These are phyloP conservation scores for Trichosurus vulpecula DNA, from an alignment of 2,797 vertebrate genomes.

Conservation along the genomic window DNA sequence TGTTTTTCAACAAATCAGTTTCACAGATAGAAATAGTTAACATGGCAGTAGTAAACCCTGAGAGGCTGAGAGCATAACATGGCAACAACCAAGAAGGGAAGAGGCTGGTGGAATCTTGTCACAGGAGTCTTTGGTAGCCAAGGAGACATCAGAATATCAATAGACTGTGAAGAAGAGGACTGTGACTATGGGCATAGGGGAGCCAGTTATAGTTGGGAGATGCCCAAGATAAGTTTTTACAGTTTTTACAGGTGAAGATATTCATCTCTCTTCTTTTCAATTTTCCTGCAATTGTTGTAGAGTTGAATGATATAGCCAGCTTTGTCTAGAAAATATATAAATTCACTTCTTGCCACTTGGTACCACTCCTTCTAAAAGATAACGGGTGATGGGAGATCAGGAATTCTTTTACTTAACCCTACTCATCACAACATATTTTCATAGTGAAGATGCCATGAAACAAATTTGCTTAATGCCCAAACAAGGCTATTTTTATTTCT, in stretches of 20 bases:
- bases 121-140: neutral
- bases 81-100: neutral
- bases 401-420: neutral
- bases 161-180: neutral
- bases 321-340: too few relatives aligned
- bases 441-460: neutral
- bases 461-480: neutral
- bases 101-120: neutral
- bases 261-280: too few relatives aligned
- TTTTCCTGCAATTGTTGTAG: too few relatives aligned
- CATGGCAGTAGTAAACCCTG: neutral
- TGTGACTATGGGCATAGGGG: neutral
- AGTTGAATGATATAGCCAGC: too few relatives aligned
- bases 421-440: neutral
- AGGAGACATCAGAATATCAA: neutral
- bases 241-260: neutral
- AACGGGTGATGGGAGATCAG: too few relatives aligned
- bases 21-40: neutral
- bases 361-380: too few relatives aligned
- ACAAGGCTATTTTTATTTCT: neutral
- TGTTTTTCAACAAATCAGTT: neutral
- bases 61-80: neutral
- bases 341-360: too few relatives aligned
- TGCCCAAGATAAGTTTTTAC: neutral
- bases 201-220: neutral